Evolutionary conservation across 2,888 invertebrate genomes (phyloP), one percentile per base, ranked within the genome.

Genomic region (Tricholauxania praeusta): DNA sequence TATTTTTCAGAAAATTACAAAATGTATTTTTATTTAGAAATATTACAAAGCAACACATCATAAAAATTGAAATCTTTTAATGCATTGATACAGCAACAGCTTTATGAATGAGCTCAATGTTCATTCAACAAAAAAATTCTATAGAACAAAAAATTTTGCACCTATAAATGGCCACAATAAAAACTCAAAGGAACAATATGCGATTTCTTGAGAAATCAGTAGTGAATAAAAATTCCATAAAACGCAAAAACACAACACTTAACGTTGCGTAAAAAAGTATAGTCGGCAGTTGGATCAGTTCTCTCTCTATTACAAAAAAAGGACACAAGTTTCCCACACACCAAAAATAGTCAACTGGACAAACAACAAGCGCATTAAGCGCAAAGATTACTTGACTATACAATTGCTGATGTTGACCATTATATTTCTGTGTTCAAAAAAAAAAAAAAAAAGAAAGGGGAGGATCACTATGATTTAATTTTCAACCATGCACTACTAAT

Each of bases 161-260:
- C 39, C 39, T 39, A 39, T 39, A 10, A 39, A 39, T 39, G 39
- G 39, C 39, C 7, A 39, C 39, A 39, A 4, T 39, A 59, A 47
- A 59, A 48, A 68, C 48, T 49, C 19, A 2, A 14, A 12, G 12
- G 7, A 62, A 62, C 62, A 69, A 69, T 62, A 17, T 22, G 48
- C 49, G 52, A 69, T 69, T 69, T 69, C 69, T 62, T 69, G 69
- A 28, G 69, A 69, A 69, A 69, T 69, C 69, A 69, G 62, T 59
- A 15, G 60, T 69, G 57, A 49, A 57, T 48, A 15, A 32, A 48
- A 67, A 39, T 39, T 39, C 39, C 10, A 39, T 10, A 39, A 39
- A 39, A 39, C 10, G 10, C 39, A 39, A 39, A 39, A 39, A 39
- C 1, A n/a, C 22, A 12, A 49, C 28, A 28, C 49, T 12, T 17